These are phyloP conservation scores for Alethe diademata DNA, from an alignment of 2,113 vertebrate genomes.

Conservation along the genomic window DNA sequence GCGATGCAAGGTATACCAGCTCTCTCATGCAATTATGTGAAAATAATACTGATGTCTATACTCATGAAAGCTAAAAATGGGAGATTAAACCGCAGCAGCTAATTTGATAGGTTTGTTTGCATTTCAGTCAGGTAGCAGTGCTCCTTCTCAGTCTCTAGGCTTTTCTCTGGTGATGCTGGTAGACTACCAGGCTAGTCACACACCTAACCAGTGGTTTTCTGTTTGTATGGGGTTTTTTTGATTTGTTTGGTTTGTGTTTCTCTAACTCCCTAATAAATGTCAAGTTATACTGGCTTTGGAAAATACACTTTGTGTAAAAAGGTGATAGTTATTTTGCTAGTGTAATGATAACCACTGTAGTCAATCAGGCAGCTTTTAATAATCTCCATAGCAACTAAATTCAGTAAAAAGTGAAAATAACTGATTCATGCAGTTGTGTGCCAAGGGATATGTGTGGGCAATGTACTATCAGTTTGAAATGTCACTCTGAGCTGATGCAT, in stretches of 20 bases:
- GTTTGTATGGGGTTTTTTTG: accelerated
- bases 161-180: neutral
- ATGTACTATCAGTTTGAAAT: neutral
- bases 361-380: neutral
- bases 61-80: neutral
- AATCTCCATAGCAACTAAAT: neutral
- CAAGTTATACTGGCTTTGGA: neutral
- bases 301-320: neutral
- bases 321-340: neutral
- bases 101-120: neutral
- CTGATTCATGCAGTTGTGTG: neutral
- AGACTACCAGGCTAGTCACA: neutral
- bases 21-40: neutral
- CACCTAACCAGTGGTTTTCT: neutral
- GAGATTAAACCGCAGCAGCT: neutral
- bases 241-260: neutral
- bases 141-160: neutral
- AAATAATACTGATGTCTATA: neutral
- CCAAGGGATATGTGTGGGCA: neutral
- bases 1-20: neutral
- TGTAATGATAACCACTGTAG: neutral
- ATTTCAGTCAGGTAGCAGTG: neutral
- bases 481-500: neutral
- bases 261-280: neutral
- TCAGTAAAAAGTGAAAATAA: slow-evolving; percentile 34